Percentiles rank a stretch among this genome's conserved stretches.
phyloP scores from a whole-genome alignment of 2,888 invertebrate genomes.

The Euclidia mi region DNA sequence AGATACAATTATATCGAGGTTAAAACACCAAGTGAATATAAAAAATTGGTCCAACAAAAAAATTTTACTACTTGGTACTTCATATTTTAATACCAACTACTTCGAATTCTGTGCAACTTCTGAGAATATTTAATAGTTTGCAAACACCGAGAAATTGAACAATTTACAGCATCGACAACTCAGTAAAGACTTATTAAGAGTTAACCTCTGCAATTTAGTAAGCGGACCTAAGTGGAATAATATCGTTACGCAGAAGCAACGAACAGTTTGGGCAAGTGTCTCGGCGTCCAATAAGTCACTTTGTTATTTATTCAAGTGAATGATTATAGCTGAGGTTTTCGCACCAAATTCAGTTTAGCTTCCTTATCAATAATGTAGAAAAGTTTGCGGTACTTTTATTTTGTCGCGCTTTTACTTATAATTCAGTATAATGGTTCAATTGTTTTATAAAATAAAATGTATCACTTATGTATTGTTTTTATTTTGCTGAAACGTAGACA shows the following conservation, averaged over 20 bases:
- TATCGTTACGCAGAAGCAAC: constrained; percentile 27
- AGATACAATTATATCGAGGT: no score
- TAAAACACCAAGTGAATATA: no score
- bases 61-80: neutral
- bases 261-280: constrained; percentile 24
- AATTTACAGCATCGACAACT: constrained; percentile 36
- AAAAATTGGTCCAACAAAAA: no score
- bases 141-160: constrained; percentile 32
- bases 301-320: constrained; percentile 35
- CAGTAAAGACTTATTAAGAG: constrained; percentile 33
- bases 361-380: constrained; percentile 14
- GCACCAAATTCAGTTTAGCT: constrained; percentile 14
- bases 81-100: neutral
- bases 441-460: no score
- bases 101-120: neutral
- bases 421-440: no score
- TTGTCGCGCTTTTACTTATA: neutral
- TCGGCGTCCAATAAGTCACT: constrained; percentile 32
- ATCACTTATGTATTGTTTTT: no score
- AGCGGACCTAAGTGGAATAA: constrained; percentile 29
- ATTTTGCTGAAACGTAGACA: no score
- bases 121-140: constrained; percentile 9
- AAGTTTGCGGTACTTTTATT: neutral
- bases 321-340: constrained; percentile 32
- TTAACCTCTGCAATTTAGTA: constrained; percentile 27